phyloP scores from a whole-genome alignment of 1,140 invertebrate species.

The Muscidifurax raptorellus region DNA sequence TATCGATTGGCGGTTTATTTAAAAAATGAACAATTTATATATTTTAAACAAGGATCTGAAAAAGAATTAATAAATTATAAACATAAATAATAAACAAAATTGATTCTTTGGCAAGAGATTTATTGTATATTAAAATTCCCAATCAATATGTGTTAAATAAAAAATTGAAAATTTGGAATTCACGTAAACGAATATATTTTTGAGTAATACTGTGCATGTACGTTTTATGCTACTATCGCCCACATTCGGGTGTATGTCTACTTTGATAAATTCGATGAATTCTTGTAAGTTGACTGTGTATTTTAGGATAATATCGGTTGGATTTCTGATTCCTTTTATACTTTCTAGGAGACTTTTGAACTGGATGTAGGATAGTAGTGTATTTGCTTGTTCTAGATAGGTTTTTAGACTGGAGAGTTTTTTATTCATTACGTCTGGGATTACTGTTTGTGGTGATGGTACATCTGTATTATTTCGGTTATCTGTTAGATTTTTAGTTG shows the following conservation, averaged over 20 bases:
- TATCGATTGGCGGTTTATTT: too few relatives aligned
- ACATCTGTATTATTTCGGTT: not conserved
- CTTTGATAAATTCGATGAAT: not conserved
- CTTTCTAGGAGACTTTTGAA: conserved; percentile 19
- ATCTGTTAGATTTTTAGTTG: not conserved
- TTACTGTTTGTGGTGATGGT: not conserved
- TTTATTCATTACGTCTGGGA: not conserved
- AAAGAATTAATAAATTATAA: too few relatives aligned
- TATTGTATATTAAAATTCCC: too few relatives aligned
- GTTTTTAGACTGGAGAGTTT: not conserved
- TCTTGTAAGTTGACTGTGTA: not conserved
- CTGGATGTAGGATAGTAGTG: not conserved
- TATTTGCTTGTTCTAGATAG: not conserved
- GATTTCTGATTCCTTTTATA: not conserved
- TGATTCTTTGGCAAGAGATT: too few relatives aligned
- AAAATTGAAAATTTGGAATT: too few relatives aligned
- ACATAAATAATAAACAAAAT: too few relatives aligned
- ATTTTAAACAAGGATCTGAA: too few relatives aligned
- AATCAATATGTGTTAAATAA: too few relatives aligned
- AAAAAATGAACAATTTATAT: too few relatives aligned
- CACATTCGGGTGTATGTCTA: not conserved
- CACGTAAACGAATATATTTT: too few relatives aligned
- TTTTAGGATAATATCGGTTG: not conserved
- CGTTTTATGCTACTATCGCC: not conserved
- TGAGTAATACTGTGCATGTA: not conserved